Percentiles rank a stretch among this genome's conserved stretches.
phyloP scores from a whole-genome alignment of 2,888 invertebrate genomes.

The Erpobdella octoculata region DNA sequence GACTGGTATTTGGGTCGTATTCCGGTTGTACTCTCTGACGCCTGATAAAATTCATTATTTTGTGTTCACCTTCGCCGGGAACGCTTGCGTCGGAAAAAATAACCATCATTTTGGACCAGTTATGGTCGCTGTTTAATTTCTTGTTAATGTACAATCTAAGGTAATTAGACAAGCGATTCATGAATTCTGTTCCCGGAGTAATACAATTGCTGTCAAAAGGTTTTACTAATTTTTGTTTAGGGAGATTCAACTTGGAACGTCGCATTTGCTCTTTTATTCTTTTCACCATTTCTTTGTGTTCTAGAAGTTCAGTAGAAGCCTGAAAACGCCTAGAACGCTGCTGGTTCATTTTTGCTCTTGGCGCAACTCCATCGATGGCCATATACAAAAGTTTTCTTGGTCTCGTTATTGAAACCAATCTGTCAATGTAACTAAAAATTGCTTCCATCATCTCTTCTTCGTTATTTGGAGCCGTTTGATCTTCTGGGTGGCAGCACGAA shows the following conservation, averaged over 20 bases:
- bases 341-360: no score
- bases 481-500: conserved; percentile 98
- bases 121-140: conserved; percentile 81
- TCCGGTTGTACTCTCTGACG: no score
- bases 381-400: conserved; percentile 85
- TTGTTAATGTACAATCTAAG: conserved; percentile 80
- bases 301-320: conserved; percentile 71
- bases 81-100: conserved; percentile 98
- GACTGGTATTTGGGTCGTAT: no score
- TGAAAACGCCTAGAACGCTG: no score
- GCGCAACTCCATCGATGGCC: conserved; percentile 99
- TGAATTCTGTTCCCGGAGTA: conserved; percentile 96
- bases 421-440: conserved; percentile 98
- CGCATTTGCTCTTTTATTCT: conserved; percentile 52
- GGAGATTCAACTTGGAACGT: conserved; percentile 46
- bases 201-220: no score
- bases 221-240: conserved; percentile 77
- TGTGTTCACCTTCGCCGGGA: no score
- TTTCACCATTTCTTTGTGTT: conserved; percentile 65
- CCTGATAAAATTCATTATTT: no score
- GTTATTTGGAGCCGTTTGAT: conserved; percentile 86
- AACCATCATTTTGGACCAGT: no score
- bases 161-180: conserved; percentile 72
- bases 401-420: conserved; percentile 82
- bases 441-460: no score